Evolutionary conservation across 2,113 vertebrate genomes (phyloP), one percentile per base, ranked within the genome.

Genomic region (Entomyzon cyanotis): DNA sequence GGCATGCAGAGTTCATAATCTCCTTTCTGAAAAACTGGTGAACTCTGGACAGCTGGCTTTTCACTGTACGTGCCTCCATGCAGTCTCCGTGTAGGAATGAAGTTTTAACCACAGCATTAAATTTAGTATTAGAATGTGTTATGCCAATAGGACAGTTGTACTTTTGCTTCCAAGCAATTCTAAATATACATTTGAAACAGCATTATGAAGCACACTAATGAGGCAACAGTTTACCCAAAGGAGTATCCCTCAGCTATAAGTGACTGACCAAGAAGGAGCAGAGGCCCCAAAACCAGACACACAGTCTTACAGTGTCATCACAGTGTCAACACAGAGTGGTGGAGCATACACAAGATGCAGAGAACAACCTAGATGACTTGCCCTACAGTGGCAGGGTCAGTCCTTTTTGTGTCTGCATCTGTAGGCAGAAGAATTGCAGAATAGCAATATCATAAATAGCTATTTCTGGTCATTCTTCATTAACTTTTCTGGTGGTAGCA

Each of bases 11-110:
- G 30, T 59, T 89, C 47, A 76, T 70, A 87, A 63, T 56, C 20
- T 63, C 33, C 44, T 78, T 80, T 75, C 47, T 50, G 49, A 63
- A 95, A 89, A 82, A 69, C 0, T 0, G 0, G 41, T 31, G 30
- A 81, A 44, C 25, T 55, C 16, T 59, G 44, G 50, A 44, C 63
- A 77, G 27, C 14, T 74, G 50, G 16, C 17, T 55, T 41, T n/a
- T 58, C 35, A 31, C 4, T 33, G 9, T 23, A 39, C 0, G 0
- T 58, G 16, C 15, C 23, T 85, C 31, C n/a, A 42, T 13, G 27
- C 6, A 62, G 11, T 21, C 19, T 53, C 22, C 0, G 0, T 31
- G 30, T 19, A 37, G 15, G 18, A 82, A 89, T 39, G 5, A 76
- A 79, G 2, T 62, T 87, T 49, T 85, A 65, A 85, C 62, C 65